These are phyloP conservation scores for Antheraea assamensis DNA, from an alignment of 2,888 invertebrate genomes.

Conservation along the genomic window DNA sequence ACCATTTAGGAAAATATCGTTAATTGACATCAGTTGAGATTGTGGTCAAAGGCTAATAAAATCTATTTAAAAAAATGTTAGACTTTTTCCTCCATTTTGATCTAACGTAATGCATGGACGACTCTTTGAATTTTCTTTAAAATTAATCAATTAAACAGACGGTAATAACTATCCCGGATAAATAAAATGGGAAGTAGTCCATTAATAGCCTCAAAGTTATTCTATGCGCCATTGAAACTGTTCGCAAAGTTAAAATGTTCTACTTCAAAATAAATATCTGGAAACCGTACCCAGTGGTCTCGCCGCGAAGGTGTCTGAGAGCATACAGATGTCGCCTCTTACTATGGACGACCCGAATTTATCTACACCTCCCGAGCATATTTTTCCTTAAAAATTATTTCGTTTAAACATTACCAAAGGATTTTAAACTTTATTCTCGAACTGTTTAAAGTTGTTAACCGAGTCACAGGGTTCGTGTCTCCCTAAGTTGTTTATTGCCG, in stretches of 20 bases:
- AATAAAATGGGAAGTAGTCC: not conserved
- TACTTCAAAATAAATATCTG: slow-evolving; percentile 15
- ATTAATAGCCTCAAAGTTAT: not conserved
- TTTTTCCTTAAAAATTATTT: slow-evolving; percentile 53
- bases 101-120: too few species aligned
- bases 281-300: slow-evolving; percentile 4
- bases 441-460: slow-evolving; percentile 35
- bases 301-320: slow-evolving; percentile 1
- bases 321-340: slow-evolving; percentile 43
- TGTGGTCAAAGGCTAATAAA: too few species aligned
- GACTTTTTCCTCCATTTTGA: too few species aligned
- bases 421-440: slow-evolving; percentile 36
- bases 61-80: too few species aligned
- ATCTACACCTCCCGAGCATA: slow-evolving; percentile 45
- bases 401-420: slow-evolving; percentile 31
- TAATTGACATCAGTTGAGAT: too few species aligned
- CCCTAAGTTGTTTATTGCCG: slow-evolving; percentile 57
- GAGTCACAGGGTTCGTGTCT: slow-evolving; percentile 18
- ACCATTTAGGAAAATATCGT: too few species aligned
- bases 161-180: not conserved
- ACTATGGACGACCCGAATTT: slow-evolving; percentile 55
- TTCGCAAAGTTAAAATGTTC: not conserved
- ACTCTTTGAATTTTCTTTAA: not conserved
- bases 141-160: not conserved
- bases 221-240: not conserved